Percentiles rank a stretch among this genome's conserved stretches.
Conservation (phyloP, 2,113 vertebrate species). For the Cephalopholis sonnerati region DNA sequence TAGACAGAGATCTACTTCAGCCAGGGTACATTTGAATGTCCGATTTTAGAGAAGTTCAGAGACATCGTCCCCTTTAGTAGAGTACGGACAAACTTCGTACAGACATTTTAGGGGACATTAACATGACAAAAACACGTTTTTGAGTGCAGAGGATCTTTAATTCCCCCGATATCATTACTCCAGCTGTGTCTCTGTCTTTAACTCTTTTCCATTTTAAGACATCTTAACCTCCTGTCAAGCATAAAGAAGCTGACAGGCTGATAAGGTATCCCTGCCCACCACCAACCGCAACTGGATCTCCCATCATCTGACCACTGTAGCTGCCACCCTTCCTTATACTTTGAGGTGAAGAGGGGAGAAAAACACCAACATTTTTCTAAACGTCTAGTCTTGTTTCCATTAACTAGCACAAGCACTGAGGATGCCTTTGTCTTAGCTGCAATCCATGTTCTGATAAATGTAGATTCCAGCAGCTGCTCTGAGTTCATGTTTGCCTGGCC, state of each 20-base stretch:
- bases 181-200: background rate
- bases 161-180: background rate
- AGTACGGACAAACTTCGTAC: too few relatives aligned
- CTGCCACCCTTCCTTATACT: constrained; percentile 29
- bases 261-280: constrained; percentile 28
- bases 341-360: background rate
- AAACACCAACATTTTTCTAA: constrained; percentile 5
- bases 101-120: too few relatives aligned
- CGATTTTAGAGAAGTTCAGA: too few relatives aligned
- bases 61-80: too few relatives aligned
- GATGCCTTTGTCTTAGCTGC: background rate
- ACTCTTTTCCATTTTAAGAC: background rate
- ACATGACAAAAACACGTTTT: too few relatives aligned
- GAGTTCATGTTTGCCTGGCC: constrained; percentile 8
- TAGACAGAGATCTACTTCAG: too few relatives aligned
- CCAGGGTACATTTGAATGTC: too few relatives aligned
- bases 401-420: too few relatives aligned
- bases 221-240: constrained; percentile 18
- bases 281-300: constrained; percentile 45
- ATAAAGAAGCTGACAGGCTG: background rate
- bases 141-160: background rate
- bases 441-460: constrained; percentile 23
- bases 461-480: constrained; percentile 1
- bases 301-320: constrained; percentile 21
- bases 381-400: constrained; percentile 2